Percentiles rank a stretch among this genome's conserved stretches.
These are phyloP conservation scores for Gastrophysa polygoni DNA, from an alignment of 2,888 invertebrate species.

Conservation along the genomic window DNA sequence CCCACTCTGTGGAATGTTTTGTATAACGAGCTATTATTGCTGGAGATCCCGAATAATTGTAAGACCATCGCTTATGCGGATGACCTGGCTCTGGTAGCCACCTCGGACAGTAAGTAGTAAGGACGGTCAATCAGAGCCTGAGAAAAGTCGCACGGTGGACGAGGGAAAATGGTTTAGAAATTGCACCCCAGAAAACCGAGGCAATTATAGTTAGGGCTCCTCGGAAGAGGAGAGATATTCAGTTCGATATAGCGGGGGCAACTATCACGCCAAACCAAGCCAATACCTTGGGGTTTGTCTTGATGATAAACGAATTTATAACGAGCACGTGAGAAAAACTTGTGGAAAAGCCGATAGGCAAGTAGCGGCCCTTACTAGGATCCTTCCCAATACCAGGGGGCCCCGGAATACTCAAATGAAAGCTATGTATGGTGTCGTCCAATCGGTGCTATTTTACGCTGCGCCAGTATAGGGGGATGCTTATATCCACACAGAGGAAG, in stretches of 20 bases:
- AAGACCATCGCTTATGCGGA: background rate
- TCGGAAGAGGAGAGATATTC: conserved; percentile 5
- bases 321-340: background rate
- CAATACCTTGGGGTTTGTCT: conserved; percentile 20
- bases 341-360: conserved; percentile 1
- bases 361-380: conserved; percentile 1
- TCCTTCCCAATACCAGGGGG: conserved; percentile 24
- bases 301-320: conserved; percentile 11
- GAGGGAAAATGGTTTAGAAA: conserved; percentile 7
- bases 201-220: conserved; percentile 20
- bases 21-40: conserved; percentile 14
- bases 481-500: conserved; percentile 6
- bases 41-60: background rate
- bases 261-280: background rate
- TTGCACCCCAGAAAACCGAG: conserved; percentile 25
- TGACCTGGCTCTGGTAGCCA: conserved; percentile 1
- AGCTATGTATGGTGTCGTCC: conserved; percentile 15
- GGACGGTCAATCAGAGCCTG: background rate
- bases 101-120: conserved; percentile 3
- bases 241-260: background rate
- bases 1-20: conserved; percentile 27
- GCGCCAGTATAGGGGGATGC: conserved; percentile 11
- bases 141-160: conserved; percentile 14
- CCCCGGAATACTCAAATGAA: background rate
- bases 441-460: conserved; percentile 20